phyloP scores from a whole-genome alignment of 2,888 invertebrate genomes.

The Eupithecia centaureata region DNA sequence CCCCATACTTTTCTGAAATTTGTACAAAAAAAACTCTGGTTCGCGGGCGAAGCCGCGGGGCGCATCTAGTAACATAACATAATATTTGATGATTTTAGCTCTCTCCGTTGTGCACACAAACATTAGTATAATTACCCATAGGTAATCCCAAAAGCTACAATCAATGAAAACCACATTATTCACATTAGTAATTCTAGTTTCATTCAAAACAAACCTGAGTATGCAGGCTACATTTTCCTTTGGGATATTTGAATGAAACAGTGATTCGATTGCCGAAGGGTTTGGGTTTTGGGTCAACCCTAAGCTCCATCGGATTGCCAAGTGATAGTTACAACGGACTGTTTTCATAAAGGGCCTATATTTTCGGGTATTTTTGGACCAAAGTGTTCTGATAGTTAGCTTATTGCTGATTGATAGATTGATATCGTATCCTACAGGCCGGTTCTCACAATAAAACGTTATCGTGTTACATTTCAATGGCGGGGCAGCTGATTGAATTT shows the following conservation, averaged over 20 bases:
- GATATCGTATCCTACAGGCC: conserved; percentile 10
- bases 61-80: too few species aligned
- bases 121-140: background rate
- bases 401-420: conserved; percentile 15
- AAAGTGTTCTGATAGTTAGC: conserved; percentile 12
- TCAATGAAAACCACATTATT: conserved; percentile 14
- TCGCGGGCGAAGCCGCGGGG: too few species aligned
- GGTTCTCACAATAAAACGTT: background rate
- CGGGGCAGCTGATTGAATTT: background rate
- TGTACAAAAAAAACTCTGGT: too few species aligned
- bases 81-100: too few species aligned
- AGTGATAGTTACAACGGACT: conserved; percentile 41
- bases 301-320: conserved; percentile 32
- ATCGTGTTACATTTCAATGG: background rate
- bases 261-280: conserved; percentile 50
- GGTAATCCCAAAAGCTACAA: background rate
- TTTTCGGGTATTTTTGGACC: conserved; percentile 16
- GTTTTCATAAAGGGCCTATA: conserved; percentile 38
- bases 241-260: conserved; percentile 56
- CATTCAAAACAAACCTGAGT: conserved; percentile 25
- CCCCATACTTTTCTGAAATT: too few species aligned
- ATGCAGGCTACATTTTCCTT: conserved; percentile 34
- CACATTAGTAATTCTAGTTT: conserved; percentile 16
- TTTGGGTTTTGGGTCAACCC: conserved; percentile 15
- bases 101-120: background rate